phyloP scores from a whole-genome alignment of 2,888 invertebrate species.

The Neoscelio sp. region DNA sequence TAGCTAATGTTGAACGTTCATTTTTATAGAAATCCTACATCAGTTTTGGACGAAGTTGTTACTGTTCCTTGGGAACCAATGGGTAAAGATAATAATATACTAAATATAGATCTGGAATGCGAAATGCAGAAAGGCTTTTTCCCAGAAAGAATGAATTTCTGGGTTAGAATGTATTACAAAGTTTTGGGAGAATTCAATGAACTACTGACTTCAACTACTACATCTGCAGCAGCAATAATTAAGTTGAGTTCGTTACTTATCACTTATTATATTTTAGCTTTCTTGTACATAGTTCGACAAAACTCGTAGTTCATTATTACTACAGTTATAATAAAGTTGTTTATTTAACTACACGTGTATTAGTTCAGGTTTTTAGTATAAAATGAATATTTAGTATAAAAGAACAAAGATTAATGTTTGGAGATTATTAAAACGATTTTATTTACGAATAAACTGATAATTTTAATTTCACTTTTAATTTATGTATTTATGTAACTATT shows the following conservation, averaged over 20 bases:
- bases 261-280: too few relatives aligned
- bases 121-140: slow-evolving; percentile 78
- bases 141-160: slow-evolving; percentile 81
- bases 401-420: too few relatives aligned
- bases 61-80: slow-evolving; percentile 82
- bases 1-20: slow-evolving; percentile 1
- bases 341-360: too few relatives aligned
- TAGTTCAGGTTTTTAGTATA: too few relatives aligned
- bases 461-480: too few relatives aligned
- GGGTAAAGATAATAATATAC: slow-evolving; percentile 77
- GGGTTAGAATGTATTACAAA: slow-evolving; percentile 82
- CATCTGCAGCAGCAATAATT: neutral
- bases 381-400: too few relatives aligned
- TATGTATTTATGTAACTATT: too few relatives aligned
- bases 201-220: slow-evolving; percentile 33
- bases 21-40: slow-evolving; percentile 80
- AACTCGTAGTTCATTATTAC: too few relatives aligned
- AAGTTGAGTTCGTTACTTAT: neutral
- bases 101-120: slow-evolving; percentile 79
- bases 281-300: too few relatives aligned
- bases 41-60: slow-evolving; percentile 77
- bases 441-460: too few relatives aligned
- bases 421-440: too few relatives aligned
- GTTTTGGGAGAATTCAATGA: slow-evolving; percentile 68
- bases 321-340: too few relatives aligned